Conservation (phyloP, 2,797 vertebrate species). For the Scyliorhinus canicula region DNA sequence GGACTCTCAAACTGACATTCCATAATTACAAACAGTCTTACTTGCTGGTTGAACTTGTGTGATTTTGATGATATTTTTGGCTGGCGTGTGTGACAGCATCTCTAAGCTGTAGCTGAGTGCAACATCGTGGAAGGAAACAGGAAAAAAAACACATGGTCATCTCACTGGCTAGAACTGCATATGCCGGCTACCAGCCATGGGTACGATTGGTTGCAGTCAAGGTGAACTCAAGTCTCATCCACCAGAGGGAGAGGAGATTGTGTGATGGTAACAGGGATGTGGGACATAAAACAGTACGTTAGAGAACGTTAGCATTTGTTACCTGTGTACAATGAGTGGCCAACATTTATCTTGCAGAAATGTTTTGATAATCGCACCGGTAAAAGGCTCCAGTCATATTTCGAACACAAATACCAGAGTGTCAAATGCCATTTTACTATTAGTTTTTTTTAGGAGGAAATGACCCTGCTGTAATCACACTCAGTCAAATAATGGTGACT, state of each 20-base stretch:
- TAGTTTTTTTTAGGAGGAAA: neutral
- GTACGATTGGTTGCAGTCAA: neutral
- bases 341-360: neutral
- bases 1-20: neutral
- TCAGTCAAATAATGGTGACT: neutral
- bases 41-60: neutral
- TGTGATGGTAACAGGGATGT: neutral
- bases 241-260: constrained; percentile 14
- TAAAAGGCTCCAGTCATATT: neutral
- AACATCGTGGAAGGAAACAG: neutral
- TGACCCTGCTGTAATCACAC: neutral
- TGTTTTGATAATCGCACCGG: neutral
- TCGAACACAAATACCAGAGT: neutral
- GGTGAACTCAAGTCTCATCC: neutral
- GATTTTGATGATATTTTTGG: neutral
- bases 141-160: too few relatives aligned
- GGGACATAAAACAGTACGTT: neutral
- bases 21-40: neutral
- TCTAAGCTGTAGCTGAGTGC: neutral
- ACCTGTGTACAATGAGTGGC: neutral
- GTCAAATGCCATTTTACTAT: neutral
- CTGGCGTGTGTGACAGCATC: neutral
- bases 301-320: neutral
- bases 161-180: neutral
- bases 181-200: neutral